Base-by-base conservation (phyloP, 2,888 invertebrate genomes). In the Volucella inflata region DNA sequence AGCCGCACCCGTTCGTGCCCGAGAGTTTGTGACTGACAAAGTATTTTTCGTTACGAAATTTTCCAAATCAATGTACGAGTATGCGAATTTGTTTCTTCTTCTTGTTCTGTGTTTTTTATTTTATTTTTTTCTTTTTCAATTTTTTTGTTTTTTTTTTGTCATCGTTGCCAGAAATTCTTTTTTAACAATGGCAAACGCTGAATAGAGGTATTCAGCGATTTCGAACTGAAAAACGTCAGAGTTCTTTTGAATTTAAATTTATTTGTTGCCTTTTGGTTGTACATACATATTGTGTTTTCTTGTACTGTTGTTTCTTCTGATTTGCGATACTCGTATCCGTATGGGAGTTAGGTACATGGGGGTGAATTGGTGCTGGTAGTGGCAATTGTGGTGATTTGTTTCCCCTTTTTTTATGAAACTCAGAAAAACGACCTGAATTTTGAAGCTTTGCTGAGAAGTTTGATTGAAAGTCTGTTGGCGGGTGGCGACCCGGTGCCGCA, bases 191-290 rank as follows among this genome's bases (percentile, higher is more conserved):
- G 78, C 55, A 64, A 78, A 68, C 62, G 72, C 83, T 83, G 83
- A 83, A 83, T 83, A 67, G 65, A 71, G 65, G 65, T 77, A 82
- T 82, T 82, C 82, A 77, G 65, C 77, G 82, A 77, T 77, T 72
- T 64, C 12, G 62, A 51, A 76, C 75, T 62, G 21, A 71, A 75
- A 74, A 72, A 44, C 50, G 67, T 78, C 78, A 51, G 78, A 72
- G 83, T 83, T 83, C 83, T 53, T 78, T 83, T 83, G 78, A 79
- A 72, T 83, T 62, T 67, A 68, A 83, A 83, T 78, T 74, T 78
- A 74, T 79, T 83, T 79, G 68, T 81, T 76, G 72, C 64, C 36
- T 38, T 21, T 17, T 16, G 16, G 12, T 14, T 14, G 12, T 16
- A n/a, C n/a, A n/a, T n/a, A n/a, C n/a, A n/a, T n/a, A 16, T 51